A percentile compares a stretch with the other conserved stretches of the same genome.
phyloP scores from a whole-genome alignment of 2,888 invertebrate species.

The Drosophila gaucha region DNA sequence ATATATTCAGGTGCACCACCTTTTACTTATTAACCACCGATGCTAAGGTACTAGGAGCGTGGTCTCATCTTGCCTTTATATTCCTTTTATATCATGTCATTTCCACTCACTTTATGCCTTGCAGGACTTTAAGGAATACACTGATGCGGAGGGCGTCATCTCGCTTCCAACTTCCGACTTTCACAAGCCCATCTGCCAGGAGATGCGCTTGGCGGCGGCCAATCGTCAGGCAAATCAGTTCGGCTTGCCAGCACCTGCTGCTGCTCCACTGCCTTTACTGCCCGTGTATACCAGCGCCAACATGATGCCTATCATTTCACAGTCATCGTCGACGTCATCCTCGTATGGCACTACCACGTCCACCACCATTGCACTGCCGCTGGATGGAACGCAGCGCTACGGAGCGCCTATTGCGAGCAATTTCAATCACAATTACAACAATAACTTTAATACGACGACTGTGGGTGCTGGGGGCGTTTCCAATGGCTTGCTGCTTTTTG shows the following conservation, averaged over 20 bases:
- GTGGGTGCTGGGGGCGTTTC: slow-evolving; percentile 60
- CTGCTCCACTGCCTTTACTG: slow-evolving; percentile 47
- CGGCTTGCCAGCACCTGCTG: slow-evolving; percentile 66
- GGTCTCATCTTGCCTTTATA: slow-evolving; percentile 1
- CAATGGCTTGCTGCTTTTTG: slow-evolving; percentile 61
- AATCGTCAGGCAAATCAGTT: slow-evolving; percentile 68
- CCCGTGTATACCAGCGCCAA: slow-evolving; percentile 56
- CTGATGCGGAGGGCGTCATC: slow-evolving; percentile 95
- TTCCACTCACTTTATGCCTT: slow-evolving; percentile 36
- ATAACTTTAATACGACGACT: slow-evolving; percentile 82
- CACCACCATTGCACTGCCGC: slow-evolving; percentile 83
- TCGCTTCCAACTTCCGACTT: slow-evolving; percentile 93
- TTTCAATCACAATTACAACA: slow-evolving; percentile 83
- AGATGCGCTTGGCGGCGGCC: slow-evolving; percentile 87
- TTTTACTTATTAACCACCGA: slow-evolving; percentile 6
- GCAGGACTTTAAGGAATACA: slow-evolving; percentile 95
- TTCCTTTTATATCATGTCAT: slow-evolving; percentile 9
- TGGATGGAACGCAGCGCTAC: slow-evolving; percentile 81
- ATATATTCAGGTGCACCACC: slow-evolving; percentile 33
- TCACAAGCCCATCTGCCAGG: slow-evolving; percentile 92
- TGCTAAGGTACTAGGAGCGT: slow-evolving; percentile 8
- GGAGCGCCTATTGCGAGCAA: slow-evolving; percentile 79
- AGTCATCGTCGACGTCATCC: slow-evolving; percentile 82
- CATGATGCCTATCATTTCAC: slow-evolving; percentile 75
- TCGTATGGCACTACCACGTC: slow-evolving; percentile 84